Percentiles rank a stretch among this genome's conserved stretches.
phyloP scores from a whole-genome alignment of 2,888 invertebrate species.

The Amphipyra tragopoginis region DNA sequence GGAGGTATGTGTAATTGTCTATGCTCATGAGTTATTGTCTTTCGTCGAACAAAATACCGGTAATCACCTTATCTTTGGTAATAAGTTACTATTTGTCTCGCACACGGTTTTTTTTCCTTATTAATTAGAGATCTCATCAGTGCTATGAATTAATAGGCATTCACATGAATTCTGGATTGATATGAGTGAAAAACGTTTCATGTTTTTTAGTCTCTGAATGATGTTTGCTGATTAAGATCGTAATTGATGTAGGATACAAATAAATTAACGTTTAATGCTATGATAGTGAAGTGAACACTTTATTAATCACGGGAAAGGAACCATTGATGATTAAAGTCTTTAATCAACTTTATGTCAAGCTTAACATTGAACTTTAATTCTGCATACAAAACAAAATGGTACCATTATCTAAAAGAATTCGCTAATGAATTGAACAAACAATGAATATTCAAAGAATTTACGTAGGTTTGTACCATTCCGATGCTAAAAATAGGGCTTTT shows the following conservation, averaged over 20 bases:
- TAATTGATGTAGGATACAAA: no score
- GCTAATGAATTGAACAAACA: conserved; percentile 39
- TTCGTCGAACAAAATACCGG: conserved; percentile 44
- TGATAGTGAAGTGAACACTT: conserved; percentile 3
- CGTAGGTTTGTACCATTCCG: background rate
- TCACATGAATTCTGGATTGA: conserved; percentile 20
- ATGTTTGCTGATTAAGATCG: conserved; percentile 3
- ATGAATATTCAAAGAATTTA: conserved; percentile 13
- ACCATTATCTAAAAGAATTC: conserved; percentile 30
- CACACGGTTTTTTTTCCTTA: conserved; percentile 18
- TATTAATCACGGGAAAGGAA: background rate
- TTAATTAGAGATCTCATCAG: conserved; percentile 28
- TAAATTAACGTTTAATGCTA: no score
- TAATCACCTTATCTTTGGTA: conserved; percentile 46
- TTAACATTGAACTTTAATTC: conserved; percentile 6
- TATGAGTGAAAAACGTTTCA: conserved; percentile 24
- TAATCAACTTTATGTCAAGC: conserved; percentile 1
- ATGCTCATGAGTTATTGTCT: conserved; percentile 39
- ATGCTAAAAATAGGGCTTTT: conserved; percentile 41
- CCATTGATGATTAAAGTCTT: background rate
- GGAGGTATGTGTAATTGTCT: conserved; percentile 5
- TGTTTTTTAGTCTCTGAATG: conserved; percentile 17
- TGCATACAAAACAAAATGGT: background rate
- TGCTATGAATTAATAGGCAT: background rate
- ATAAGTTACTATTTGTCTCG: conserved; percentile 16